phyloP scores from a whole-genome alignment of 2,888 invertebrate species.

The Oligia strigilis region DNA sequence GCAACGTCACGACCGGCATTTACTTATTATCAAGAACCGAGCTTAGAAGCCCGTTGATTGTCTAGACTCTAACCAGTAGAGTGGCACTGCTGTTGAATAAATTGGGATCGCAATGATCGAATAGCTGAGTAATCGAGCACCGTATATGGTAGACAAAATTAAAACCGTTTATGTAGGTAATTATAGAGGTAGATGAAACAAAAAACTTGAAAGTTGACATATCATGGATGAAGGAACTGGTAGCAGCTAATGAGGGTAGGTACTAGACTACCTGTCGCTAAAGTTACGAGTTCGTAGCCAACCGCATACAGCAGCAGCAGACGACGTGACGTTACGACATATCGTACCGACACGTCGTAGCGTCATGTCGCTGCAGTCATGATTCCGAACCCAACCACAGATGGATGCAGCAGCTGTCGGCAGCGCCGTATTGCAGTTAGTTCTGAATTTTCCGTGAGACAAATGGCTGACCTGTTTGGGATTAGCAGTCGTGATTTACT shows the following conservation, averaged over 20 bases:
- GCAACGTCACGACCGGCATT: slow-evolving; percentile 76
- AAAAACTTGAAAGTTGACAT: slow-evolving; percentile 52
- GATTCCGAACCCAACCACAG: too few species aligned
- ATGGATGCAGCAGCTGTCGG: too few species aligned
- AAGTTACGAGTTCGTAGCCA: not conserved
- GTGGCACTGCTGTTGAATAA: slow-evolving; percentile 63
- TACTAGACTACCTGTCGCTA: not conserved
- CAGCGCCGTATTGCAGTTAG: too few species aligned
- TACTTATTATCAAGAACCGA: slow-evolving; percentile 75
- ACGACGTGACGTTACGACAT: too few species aligned
- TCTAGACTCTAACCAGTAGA: slow-evolving; percentile 64
- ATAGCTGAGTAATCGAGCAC: slow-evolving; percentile 55
- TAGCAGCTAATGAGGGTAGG: slow-evolving; percentile 22
- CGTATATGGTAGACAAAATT: slow-evolving; percentile 58
- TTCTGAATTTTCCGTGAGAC: too few species aligned
- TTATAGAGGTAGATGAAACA: slow-evolving; percentile 36
- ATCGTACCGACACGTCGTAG: too few species aligned
- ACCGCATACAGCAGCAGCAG: too few species aligned
- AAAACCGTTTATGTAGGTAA: slow-evolving; percentile 41
- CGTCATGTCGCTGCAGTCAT: too few species aligned
- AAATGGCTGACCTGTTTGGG: too few species aligned
- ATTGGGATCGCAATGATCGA: slow-evolving; percentile 59
- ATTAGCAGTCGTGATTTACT: too few species aligned
- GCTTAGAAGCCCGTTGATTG: slow-evolving; percentile 73
- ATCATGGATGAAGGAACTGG: slow-evolving; percentile 27